phyloP scores from a whole-genome alignment of 2,888 invertebrate genomes.

The Rhagophthalmus giganteus region DNA sequence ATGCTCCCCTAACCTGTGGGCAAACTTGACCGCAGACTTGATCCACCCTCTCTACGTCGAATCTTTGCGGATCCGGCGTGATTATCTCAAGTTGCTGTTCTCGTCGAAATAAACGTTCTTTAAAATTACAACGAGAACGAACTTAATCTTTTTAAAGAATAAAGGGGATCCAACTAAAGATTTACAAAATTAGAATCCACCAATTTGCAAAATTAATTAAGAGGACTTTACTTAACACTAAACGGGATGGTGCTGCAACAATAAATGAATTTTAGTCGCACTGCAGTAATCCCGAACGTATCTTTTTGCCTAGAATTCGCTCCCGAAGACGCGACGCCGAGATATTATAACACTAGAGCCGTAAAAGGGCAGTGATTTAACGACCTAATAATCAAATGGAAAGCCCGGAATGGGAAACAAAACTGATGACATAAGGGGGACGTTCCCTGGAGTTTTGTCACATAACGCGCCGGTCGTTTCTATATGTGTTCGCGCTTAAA shows the following conservation, averaged over 20 bases:
- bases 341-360: not conserved
- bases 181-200: conserved; percentile 18
- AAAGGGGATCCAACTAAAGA: conserved; percentile 18
- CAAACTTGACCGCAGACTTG: conserved; percentile 18
- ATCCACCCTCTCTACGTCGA: conserved; percentile 7
- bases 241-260: conserved; percentile 5
- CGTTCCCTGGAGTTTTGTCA: conserved; percentile 6
- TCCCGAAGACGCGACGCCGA: conserved; percentile 5
- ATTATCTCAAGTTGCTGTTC: conserved; percentile 14
- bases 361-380: conserved; percentile 9
- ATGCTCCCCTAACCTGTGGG: conserved; percentile 12
- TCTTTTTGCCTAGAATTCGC: conserved; percentile 1
- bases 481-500: too few species aligned
- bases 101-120: conserved; percentile 13
- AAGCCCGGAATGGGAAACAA: conserved; percentile 9
- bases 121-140: conserved; percentile 10
- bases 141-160: conserved; percentile 17
- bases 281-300: conserved; percentile 8
- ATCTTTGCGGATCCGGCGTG: conserved; percentile 4
- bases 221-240: conserved; percentile 11
- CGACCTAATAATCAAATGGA: conserved; percentile 9
- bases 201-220: conserved; percentile 22
- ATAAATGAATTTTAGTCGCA: conserved; percentile 12
- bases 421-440: conserved; percentile 18
- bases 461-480: conserved; percentile 9